These are phyloP conservation scores for Todiramphus chloris DNA, from an alignment of 2,113 vertebrate species.

Conservation along the genomic window DNA sequence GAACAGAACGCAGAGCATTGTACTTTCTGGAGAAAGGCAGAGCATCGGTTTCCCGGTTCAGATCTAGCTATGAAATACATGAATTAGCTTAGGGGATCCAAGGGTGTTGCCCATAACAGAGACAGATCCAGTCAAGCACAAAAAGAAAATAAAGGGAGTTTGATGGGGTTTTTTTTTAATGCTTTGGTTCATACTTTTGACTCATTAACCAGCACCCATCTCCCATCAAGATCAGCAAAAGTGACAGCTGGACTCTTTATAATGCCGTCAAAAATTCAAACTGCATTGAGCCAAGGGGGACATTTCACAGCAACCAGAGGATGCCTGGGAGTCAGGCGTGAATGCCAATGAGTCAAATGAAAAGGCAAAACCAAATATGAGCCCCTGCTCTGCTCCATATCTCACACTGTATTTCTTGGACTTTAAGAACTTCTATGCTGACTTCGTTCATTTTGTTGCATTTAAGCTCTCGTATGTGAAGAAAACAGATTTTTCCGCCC, in stretches of 20 bases:
- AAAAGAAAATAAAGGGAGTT: background rate
- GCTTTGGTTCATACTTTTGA: slow-evolving; percentile 56
- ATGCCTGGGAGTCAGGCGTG: slow-evolving; percentile 60
- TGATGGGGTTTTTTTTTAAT: background rate
- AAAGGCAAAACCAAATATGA: slow-evolving; percentile 58
- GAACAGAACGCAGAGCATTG: background rate
- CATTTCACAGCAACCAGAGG: slow-evolving; percentile 60
- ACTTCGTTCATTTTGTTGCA: background rate
- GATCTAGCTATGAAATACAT: background rate
- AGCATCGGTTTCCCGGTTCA: background rate
- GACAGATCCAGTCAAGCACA: slow-evolving; percentile 10
- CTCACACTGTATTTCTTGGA: background rate
- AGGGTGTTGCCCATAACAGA: background rate
- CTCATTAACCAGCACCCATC: slow-evolving; percentile 53
- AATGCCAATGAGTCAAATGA: slow-evolving; percentile 68
- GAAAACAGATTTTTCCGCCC: background rate
- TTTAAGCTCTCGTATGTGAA: background rate
- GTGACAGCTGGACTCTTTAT: slow-evolving; percentile 68
- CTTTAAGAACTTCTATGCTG: background rate
- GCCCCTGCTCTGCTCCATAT: background rate
- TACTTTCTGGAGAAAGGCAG: background rate
- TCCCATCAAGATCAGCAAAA: slow-evolving; percentile 50
- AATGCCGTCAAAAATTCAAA: slow-evolving; percentile 64
- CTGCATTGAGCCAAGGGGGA: slow-evolving; percentile 54
- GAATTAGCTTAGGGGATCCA: background rate